Evolutionary conservation across 2,888 invertebrate species (phyloP), one percentile per base, ranked within the genome.

Genomic region (Margaritifera margaritifera): DNA sequence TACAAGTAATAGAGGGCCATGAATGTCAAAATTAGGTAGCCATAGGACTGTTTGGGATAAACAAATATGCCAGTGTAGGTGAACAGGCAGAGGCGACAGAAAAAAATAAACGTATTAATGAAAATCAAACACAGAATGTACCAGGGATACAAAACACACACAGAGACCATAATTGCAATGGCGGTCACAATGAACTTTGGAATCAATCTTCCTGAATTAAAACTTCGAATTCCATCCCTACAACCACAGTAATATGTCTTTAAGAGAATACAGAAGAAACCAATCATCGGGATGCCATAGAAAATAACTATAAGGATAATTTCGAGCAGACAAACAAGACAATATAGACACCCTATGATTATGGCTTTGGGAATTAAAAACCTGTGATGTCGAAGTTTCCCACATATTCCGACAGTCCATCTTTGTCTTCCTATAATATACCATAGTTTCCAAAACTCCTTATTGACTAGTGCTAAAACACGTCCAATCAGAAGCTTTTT

Each of bases 211-310:
- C 27, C 27, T 27, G 27, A 27, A 27, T 27, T 27, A 27, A 27
- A 27, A 27, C 27, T 27, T 6, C 27, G 4, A 27, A 27, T 27
- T 27, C 5, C 27, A 27, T 27, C 27, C 27, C 4, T 27, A 19
- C 27, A 60, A 20, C 6, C n/a, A 31, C 60, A 50, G 22, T 20
- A 60, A 24, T 31, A 60, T 19, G 11, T 27, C 8, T 22, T 42
- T 19, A 60, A n/a, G 25, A 60, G 22, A 22, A 60, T 24, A 60
- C n/a, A 59, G 31, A 59, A 50, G 6, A 42, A 20, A 2, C 42
- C n/a, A 1, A 42, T 4, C 8, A 60, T 60, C 18, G 67, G 67
- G 25, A 67, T 51, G 11, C 67, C 67, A 53, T 52, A 67, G 27
- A 51, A 67, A 18, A 53, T 20, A 4, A 62, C n/a, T 19, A 42